phyloP scores from a whole-genome alignment of 2,797 vertebrate genomes.

The Pseudochirops cupreus region DNA sequence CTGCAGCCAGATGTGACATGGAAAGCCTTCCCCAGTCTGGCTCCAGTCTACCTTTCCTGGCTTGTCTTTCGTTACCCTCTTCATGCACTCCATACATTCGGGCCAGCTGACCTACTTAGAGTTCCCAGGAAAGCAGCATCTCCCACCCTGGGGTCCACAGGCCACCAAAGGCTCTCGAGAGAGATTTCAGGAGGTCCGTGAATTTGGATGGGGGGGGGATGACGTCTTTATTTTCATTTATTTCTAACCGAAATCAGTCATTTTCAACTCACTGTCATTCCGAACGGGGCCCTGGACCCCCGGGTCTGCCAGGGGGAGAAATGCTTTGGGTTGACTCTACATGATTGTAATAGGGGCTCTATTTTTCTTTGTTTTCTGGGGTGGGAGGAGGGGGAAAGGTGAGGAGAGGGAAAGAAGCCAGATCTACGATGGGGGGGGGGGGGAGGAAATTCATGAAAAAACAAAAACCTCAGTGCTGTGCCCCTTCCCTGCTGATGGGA shows the following conservation, averaged over 20 bases:
- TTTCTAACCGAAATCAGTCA: neutral
- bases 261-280: neutral
- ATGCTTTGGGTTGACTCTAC: neutral
- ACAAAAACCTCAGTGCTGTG: too few species aligned
- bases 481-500: too few species aligned
- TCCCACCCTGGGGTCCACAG: neutral
- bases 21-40: neutral
- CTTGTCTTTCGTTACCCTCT: neutral
- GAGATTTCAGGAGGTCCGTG: too few species aligned
- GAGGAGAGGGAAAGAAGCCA: neutral
- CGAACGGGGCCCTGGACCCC: neutral
- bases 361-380: neutral
- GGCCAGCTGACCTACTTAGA: neutral
- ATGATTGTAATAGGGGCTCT: neutral
- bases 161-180: neutral
- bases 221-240: neutral
- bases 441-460: too few species aligned
- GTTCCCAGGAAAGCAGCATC: neutral
- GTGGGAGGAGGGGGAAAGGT: neutral
- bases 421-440: too few species aligned
- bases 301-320: neutral
- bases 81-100: neutral
- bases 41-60: neutral
- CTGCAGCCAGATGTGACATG: neutral
- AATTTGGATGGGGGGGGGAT: neutral